These are phyloP conservation scores for Microtus oregoni DNA, from an alignment of 2,113 vertebrate genomes.

Conservation along the genomic window DNA sequence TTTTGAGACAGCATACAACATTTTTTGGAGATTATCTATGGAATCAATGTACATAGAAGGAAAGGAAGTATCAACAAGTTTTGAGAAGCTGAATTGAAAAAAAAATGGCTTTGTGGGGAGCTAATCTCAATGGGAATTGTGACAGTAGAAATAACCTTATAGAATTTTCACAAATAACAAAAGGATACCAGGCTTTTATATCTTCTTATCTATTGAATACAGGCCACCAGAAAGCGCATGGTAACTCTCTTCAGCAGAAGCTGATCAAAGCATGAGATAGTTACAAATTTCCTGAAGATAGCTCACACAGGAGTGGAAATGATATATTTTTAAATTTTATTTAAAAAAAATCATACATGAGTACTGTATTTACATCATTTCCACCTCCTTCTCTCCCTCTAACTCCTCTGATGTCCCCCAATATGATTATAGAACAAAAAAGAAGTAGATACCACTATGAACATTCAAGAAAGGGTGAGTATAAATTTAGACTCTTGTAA, in stretches of 20 bases:
- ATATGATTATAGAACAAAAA: background rate
- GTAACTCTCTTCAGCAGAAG: background rate
- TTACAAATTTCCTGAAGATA: background rate
- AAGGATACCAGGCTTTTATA: background rate
- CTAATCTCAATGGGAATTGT: background rate
- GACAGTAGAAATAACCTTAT: background rate
- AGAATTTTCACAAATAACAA: background rate
- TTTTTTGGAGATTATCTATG: background rate
- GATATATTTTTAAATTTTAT: background rate
- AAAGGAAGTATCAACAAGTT: background rate
- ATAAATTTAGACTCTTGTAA: background rate
- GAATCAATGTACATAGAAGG: background rate
- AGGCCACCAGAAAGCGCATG: background rate
- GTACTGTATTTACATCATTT: background rate
- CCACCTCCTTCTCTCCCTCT: background rate
- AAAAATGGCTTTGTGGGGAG: background rate
- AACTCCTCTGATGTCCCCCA: background rate
- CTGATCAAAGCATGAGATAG: background rate
- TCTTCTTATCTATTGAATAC: background rate
- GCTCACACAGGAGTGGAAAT: background rate
- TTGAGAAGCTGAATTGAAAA: background rate
- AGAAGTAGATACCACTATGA: background rate
- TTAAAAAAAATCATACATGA: background rate
- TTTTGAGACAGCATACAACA: background rate
- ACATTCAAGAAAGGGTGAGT: background rate